Evolutionary conservation across 1,140 invertebrate genomes (phyloP).

Genomic region (Proctacanthus coquilletti): DNA sequence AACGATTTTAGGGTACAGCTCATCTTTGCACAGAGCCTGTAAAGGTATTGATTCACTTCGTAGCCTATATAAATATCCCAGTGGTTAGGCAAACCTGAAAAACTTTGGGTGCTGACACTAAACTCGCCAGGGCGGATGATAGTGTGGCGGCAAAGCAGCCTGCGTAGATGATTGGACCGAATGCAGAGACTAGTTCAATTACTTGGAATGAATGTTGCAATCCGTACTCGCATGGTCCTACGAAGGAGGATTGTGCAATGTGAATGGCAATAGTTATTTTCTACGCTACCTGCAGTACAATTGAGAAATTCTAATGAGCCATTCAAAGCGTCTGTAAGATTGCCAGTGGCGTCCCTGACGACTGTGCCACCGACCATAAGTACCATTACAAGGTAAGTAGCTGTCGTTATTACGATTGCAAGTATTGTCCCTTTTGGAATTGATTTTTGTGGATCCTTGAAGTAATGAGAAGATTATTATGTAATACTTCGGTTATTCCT

Average conservation of each 20-base stretch:
- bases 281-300: slow-evolving; percentile 28
- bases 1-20: slow-evolving; percentile 81
- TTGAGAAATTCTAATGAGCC: slow-evolving; percentile 31
- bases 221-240: slow-evolving; percentile 46
- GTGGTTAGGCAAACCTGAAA: slow-evolving; percentile 51
- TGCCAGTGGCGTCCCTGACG: slow-evolving; percentile 59
- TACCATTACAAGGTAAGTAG: slow-evolving; percentile 72
- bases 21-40: slow-evolving; percentile 84
- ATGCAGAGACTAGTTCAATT: slow-evolving; percentile 78
- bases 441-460: slow-evolving; percentile 75
- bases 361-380: slow-evolving; percentile 57
- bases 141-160: slow-evolving; percentile 94
- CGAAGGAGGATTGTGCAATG: background rate
- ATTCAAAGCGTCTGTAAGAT: slow-evolving; percentile 36
- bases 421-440: slow-evolving; percentile 84
- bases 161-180: slow-evolving; percentile 85
- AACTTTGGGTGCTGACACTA: slow-evolving; percentile 90
- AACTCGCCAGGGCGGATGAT: slow-evolving; percentile 85
- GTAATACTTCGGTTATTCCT: too few species aligned
- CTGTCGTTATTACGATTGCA: slow-evolving; percentile 70
- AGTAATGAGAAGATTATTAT: too few species aligned
- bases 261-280: too few species aligned
- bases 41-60: background rate
- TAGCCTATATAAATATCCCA: slow-evolving; percentile 2
- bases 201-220: slow-evolving; percentile 54